Conservation (phyloP, 1,140 invertebrate species). For the Acromyrmex heyeri region DNA sequence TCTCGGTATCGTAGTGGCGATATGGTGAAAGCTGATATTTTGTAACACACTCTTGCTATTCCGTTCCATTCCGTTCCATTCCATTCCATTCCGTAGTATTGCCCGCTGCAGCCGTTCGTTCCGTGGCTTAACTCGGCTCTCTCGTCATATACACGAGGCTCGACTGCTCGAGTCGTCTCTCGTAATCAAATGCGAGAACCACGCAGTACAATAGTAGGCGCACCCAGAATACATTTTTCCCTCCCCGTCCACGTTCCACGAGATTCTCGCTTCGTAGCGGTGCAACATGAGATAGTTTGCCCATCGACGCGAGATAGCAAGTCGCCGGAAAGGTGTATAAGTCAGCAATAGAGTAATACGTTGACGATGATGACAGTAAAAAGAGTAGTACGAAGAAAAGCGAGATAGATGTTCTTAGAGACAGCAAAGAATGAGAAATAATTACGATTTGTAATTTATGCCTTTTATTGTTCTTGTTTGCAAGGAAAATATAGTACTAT, state of each 20-base stretch:
- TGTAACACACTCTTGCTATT: slow-evolving; percentile 86
- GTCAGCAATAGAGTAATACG: background rate
- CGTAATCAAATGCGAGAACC: slow-evolving; percentile 75
- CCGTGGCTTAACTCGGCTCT: slow-evolving; percentile 2
- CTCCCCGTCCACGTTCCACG: slow-evolving; percentile 59
- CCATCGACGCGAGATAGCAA: background rate
- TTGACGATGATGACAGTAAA: background rate
- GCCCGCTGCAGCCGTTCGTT: slow-evolving; percentile 72
- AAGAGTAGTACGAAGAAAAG: background rate
- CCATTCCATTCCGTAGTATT: slow-evolving; percentile 77
- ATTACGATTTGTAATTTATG: background rate
- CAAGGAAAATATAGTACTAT: background rate
- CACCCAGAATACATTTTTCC: slow-evolving; percentile 75
- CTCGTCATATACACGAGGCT: background rate
- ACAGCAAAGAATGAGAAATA: background rate
- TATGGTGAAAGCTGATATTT: slow-evolving; percentile 87
- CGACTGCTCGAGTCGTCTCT: slow-evolving; percentile 39
- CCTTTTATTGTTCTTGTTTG: background rate
- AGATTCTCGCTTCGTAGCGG: slow-evolving; percentile 64
- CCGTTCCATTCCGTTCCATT: slow-evolving; percentile 83
- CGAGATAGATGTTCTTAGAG: background rate
- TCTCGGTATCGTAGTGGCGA: slow-evolving; percentile 76
- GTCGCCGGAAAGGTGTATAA: background rate
- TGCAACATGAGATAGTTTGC: slow-evolving; percentile 31
- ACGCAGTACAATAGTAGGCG: slow-evolving; percentile 74